Evolutionary conservation across 2,113 vertebrate species (phyloP), one percentile per base, ranked within the genome.

Genomic region (Syrmaticus mikado): DNA sequence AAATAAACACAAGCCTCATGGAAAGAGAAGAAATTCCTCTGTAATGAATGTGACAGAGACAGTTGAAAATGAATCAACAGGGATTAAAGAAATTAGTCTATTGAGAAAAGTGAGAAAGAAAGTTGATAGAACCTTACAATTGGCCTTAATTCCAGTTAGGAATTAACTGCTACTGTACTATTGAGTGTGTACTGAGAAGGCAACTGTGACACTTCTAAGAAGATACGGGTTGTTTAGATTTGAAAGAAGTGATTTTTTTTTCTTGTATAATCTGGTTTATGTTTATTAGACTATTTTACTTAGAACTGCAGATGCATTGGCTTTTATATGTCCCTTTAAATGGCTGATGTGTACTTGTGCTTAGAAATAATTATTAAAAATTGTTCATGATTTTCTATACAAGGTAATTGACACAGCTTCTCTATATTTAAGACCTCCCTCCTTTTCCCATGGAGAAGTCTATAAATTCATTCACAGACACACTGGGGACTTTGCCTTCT

Each of bases 1-100:
- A 95, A 89, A 92, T 36, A 87, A 89, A 94, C 16, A 82, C 18
- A 91, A 85, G 21, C 15, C 16, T 85, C 52, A 91, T 40, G 40
- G 85, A 90, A 83, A 0, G 36, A 50, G n/a, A 77, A 82, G 17
- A 82, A 95, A 92, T 77, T 16, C 6, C n/a, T 87, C 64, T 85
- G 66, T 40, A 82, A 43, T 27, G 64, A 86, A 48, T 28, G 72
- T 13, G 10, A 78, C 40, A 55, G 41, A 48, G 45, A 85, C 18
- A 67, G 30, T 12, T 77, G 75, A 74, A 41, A 91, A 67, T 10
- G 32, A 87, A 68, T 78, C 89, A 89, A 73, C 16, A 40, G 55
- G 18, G 30, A 85, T 58, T 79, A 24, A 82, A 70, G 75, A 57
- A 5, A 2, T 0, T 1, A 86, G 48, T 60, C 27, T 68, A 89